Percentiles rank a stretch among this genome's conserved stretches.
Evolutionary conservation across 2,797 vertebrate species (phyloP).

Genomic region (Coracias cyanogaster): DNA sequence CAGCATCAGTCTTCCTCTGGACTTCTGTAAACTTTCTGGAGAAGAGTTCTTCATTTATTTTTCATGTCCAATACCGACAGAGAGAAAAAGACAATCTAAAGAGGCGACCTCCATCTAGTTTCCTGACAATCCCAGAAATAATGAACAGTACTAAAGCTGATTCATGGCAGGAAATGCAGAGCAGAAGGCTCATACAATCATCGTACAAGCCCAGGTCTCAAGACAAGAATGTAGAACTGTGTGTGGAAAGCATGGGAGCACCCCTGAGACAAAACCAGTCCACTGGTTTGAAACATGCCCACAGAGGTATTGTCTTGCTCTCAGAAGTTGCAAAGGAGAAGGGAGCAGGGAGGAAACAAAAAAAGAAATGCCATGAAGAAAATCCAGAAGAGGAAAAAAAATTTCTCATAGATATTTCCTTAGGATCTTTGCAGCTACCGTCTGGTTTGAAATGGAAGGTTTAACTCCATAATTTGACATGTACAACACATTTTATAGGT

Average conservation of each 20-base stretch:
- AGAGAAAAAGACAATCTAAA: conserved; percentile 4
- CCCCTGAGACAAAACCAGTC: background rate
- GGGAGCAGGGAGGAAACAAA: background rate
- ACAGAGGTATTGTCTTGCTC: background rate
- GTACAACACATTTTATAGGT: background rate
- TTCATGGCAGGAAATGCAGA: conserved; percentile 19
- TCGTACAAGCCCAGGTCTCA: background rate
- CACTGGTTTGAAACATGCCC: background rate
- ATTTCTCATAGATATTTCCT: background rate
- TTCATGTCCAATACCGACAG: background rate
- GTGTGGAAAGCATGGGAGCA: background rate
- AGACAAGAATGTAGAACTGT: background rate
- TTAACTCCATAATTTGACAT: conserved; percentile 28
- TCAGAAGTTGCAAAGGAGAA: background rate
- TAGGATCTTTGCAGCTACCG: background rate
- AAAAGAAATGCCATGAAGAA: background rate
- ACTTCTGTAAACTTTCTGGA: background rate
- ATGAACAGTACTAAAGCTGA: conserved; percentile 17
- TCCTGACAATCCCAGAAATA: conserved; percentile 15
- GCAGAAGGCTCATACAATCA: background rate
- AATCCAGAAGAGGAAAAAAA: background rate
- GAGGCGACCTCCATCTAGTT: background rate
- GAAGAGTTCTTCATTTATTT: conserved; percentile 18
- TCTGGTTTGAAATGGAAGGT: conserved; percentile 20
- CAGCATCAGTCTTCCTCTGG: background rate